Conservation (phyloP, 2,113 vertebrate genomes). For the Amphiprion ocellaris region DNA sequence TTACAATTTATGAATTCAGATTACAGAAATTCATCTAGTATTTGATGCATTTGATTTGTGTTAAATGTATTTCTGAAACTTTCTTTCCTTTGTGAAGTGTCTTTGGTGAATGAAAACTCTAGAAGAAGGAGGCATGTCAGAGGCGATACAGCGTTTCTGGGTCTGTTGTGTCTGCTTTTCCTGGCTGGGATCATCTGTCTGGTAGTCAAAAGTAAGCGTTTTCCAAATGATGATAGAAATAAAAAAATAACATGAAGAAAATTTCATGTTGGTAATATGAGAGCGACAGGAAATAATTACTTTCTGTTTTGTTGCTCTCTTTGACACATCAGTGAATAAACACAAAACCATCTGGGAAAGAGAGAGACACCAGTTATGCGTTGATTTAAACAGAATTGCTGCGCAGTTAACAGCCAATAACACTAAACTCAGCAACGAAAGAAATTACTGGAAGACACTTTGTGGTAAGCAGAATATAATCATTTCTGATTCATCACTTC, state of each 20-base stretch:
- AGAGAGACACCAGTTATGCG: not conserved
- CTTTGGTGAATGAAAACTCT: constrained; percentile 1
- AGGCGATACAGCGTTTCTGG: not conserved
- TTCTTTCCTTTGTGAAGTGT: constrained; percentile 20
- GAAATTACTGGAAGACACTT: accelerated
- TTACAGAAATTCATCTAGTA: not conserved
- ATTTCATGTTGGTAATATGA: not conserved
- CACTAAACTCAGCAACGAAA: not conserved
- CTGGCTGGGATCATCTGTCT: constrained; percentile 47
- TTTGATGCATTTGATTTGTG: not conserved
- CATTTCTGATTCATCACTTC: not conserved
- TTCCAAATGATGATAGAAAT: not conserved
- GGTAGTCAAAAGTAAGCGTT: constrained; percentile 42
- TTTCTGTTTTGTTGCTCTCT: constrained; percentile 5
- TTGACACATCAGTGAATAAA: constrained; percentile 31
- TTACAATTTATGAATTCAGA: not conserved
- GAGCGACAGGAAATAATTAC: not conserved
- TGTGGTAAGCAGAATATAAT: constrained; percentile 36
- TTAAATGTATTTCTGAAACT: not conserved
- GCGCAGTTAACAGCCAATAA: not conserved
- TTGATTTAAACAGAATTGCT: not conserved
- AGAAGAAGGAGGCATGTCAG: constrained; percentile 13
- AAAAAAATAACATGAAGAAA: not conserved
- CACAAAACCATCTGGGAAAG: not conserved
- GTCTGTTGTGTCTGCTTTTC: constrained; percentile 46